Conservation (phyloP, 2,113 vertebrate species). For the Tylochromis polylepis region DNA sequence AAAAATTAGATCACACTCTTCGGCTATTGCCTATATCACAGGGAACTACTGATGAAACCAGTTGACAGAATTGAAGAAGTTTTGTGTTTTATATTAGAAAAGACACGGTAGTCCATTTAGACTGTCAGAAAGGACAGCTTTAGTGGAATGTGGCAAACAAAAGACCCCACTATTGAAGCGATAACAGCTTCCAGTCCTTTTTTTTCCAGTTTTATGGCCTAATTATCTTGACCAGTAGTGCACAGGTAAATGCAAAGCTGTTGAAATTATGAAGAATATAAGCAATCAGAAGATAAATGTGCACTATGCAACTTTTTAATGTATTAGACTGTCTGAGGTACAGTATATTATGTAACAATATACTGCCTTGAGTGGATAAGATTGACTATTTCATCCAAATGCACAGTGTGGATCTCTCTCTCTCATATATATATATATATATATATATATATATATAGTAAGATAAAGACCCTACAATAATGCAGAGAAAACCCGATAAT, state of each 20-base stretch:
- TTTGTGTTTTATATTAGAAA: not conserved
- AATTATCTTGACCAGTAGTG: not conserved
- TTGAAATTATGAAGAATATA: not conserved
- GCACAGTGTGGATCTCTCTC: not conserved
- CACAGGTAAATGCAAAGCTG: not conserved
- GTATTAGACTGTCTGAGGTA: not conserved
- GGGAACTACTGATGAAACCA: not conserved
- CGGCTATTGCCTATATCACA: not conserved
- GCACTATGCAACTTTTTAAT: not conserved
- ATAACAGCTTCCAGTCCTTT: not conserved
- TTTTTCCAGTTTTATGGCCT: not conserved
- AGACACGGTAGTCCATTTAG: not conserved
- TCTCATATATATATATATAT: too few relatives aligned
- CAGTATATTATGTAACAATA: not conserved
- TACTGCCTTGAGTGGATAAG: not conserved
- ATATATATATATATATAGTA: not conserved
- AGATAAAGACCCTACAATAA: rapidly evolving
- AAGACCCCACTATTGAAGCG: not conserved
- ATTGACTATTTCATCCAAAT: not conserved
- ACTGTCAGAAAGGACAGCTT: not conserved
- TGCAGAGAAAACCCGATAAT: not conserved
- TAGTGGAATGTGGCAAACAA: too few relatives aligned
- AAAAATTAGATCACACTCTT: not conserved
- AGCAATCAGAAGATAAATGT: not conserved
- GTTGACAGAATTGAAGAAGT: not conserved